Evolutionary conservation across 2,888 invertebrate genomes (phyloP), one percentile per base, ranked within the genome.

Genomic region (Achlya flavicornis): DNA sequence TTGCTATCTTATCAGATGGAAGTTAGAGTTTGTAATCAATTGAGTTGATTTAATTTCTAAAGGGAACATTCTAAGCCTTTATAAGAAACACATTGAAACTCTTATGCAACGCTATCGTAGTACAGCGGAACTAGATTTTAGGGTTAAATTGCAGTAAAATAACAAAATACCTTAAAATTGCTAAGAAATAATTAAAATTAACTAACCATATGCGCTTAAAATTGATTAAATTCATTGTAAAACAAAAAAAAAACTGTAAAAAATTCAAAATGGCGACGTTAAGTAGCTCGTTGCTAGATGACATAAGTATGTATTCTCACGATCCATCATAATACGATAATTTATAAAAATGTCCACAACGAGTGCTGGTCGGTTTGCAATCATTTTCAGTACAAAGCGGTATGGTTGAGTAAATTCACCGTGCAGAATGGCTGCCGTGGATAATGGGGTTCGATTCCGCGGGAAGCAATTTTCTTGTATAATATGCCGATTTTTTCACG

Each of bases 361-460:
- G 75, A 75, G 77, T 69, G 76, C 74, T 74, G 78, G 75, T 81
- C 83, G 82, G 84, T 85, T 85, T 81, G 75, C 81, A 73, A 80
- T 81, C 75, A 80, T 81, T 79, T 80, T 74, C 77, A 75, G 72
- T 70, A 65, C 64, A 67, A 63, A 68, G 71, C 74, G 72, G 76
- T 76, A 72, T 75, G 81, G 76, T 77, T 74, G 78, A 80, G 78
- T 70, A 77, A 80, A 78, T 75, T 70, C 72, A 73, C 76, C 83
- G 77, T 79, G 79, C 79, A 79, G 74, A 85, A 80, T 81, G 76
- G 70, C 78, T 82, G 74, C 82, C 87, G 86, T 83, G 73, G 82
- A 84, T 88, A 89, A 89, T 89, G 75, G 67, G 83, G 84, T 89
- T 89, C 89, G 88, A 88, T 87, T 84, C 88, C 82, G 76, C 76